These are phyloP conservation scores for Phragmatobia fuliginosa DNA, from an alignment of 2,888 invertebrate genomes.

Conservation along the genomic window DNA sequence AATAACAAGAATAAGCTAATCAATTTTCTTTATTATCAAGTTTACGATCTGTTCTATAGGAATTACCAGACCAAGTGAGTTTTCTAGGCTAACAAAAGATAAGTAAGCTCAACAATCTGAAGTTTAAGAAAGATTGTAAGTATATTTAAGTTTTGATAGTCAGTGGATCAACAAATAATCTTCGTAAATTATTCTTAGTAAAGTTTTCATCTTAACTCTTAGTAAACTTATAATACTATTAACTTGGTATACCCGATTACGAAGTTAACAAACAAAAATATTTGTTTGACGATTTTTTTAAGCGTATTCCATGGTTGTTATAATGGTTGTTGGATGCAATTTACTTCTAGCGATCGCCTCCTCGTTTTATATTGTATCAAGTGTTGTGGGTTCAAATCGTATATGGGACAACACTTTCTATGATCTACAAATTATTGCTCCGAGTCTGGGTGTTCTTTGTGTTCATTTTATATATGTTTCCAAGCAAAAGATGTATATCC, in stretches of 20 bases:
- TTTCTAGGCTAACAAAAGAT: slow-evolving; percentile 59
- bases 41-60: slow-evolving; percentile 52
- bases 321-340: no score
- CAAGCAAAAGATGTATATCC: no score
- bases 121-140: slow-evolving; percentile 52
- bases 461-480: no score
- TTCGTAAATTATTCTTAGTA: slow-evolving; percentile 30
- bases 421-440: no score
- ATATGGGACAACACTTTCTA: no score
- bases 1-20: slow-evolving; percentile 22
- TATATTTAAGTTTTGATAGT: slow-evolving; percentile 37
- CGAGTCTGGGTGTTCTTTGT: no score
- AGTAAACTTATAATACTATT: not conserved
- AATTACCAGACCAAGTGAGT: slow-evolving; percentile 51
- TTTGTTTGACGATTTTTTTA: no score
- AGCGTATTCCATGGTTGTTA: no score
- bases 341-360: no score
- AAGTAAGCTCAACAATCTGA: slow-evolving; percentile 62
- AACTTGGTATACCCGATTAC: not conserved
- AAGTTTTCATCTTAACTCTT: not conserved
- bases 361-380: no score
- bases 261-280: not conserved
- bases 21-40: slow-evolving; percentile 38
- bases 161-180: slow-evolving; percentile 57
- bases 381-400: no score